phyloP scores from a whole-genome alignment of 1,140 invertebrate genomes.

The Bombus breviceps region DNA sequence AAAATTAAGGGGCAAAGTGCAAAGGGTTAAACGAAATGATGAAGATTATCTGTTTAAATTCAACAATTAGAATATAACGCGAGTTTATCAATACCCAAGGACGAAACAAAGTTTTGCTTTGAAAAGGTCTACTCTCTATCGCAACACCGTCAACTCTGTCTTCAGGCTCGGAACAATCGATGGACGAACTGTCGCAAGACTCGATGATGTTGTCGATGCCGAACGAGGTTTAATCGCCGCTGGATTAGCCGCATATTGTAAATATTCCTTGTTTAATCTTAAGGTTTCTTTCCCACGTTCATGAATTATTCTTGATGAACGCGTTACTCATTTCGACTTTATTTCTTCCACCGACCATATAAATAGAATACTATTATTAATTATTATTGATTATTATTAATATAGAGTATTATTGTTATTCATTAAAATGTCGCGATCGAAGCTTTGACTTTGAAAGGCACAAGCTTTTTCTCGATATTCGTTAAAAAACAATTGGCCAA shows the following conservation, averaged over 20 bases:
- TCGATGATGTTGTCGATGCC: conserved; percentile 91
- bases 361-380: neutral
- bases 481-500: no score
- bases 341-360: neutral
- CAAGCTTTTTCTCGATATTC: no score
- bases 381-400: no score
- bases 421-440: no score
- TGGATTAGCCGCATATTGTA: conserved; percentile 45
- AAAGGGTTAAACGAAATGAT: no score
- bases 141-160: conserved; percentile 75
- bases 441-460: no score
- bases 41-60: no score
- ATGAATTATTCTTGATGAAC: conserved; percentile 11
- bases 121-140: conserved; percentile 52
- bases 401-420: no score
- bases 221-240: conserved; percentile 84
- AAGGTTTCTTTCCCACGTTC: neutral
- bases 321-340: neutral
- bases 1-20: no score
- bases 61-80: neutral
- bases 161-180: conserved; percentile 88
- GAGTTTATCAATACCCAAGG: neutral
- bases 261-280: conserved; percentile 45
- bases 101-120: conserved; percentile 30
- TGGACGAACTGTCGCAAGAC: conserved; percentile 92